Conservation (phyloP, 2,888 invertebrate genomes). For the Cordilura impudica region DNA sequence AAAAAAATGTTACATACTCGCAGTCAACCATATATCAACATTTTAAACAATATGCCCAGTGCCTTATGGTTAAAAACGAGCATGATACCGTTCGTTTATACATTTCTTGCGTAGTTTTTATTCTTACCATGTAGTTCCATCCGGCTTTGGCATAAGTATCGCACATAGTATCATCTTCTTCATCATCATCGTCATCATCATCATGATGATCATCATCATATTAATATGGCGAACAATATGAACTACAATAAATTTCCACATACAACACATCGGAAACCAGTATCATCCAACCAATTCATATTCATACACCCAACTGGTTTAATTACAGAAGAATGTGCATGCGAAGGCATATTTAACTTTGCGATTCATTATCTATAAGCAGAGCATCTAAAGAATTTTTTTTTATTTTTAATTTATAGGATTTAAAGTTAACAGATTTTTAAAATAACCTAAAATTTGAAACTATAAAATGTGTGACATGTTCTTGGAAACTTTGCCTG, state of each 20-base stretch:
- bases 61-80: conserved; percentile 5
- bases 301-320: conserved; percentile 48
- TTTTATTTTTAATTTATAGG: no score
- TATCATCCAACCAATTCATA: neutral
- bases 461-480: no score
- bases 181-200: conserved; percentile 6
- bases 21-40: neutral
- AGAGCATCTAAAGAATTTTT: conserved; percentile 29
- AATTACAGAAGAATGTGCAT: conserved; percentile 38
- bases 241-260: neutral
- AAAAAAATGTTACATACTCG: neutral
- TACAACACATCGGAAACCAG: neutral
- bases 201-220: neutral
- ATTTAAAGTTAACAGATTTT: no score
- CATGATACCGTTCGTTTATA: conserved; percentile 35
- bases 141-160: conserved; percentile 39
- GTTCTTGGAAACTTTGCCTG: no score
- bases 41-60: neutral
- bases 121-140: conserved; percentile 43
- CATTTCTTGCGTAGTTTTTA: conserved; percentile 22
- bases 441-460: no score
- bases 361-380: conserved; percentile 15
- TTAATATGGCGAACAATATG: neutral
- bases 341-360: conserved; percentile 26
- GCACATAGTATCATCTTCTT: conserved; percentile 18